Conservation (phyloP, 1,140 invertebrate species). For the Chlorops oryzae region DNA sequence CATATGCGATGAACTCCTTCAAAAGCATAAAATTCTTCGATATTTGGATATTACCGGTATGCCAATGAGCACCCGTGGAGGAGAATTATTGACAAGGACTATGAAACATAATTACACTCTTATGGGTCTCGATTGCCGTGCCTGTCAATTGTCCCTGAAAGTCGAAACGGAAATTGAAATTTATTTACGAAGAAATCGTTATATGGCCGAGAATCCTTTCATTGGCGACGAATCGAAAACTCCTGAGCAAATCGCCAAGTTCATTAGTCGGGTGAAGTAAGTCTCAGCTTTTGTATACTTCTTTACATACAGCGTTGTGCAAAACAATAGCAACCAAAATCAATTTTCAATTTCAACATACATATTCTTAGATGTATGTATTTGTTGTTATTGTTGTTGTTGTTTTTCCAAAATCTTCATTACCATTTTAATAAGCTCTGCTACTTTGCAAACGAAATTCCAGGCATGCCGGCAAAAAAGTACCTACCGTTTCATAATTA, state of each 20-base stretch:
- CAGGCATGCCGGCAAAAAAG: too few species aligned
- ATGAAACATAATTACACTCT: constrained; percentile 18
- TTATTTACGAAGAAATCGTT: constrained; percentile 31
- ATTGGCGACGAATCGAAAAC: constrained; percentile 15
- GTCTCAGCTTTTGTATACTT: too few species aligned
- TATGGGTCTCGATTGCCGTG: constrained; percentile 24
- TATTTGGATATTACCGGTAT: constrained; percentile 23
- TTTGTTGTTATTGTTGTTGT: too few species aligned
- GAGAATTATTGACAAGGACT: constrained; percentile 9
- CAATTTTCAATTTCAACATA: too few species aligned
- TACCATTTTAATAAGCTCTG: too few species aligned
- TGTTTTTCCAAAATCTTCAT: too few species aligned
- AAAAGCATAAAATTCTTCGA: constrained; percentile 18
- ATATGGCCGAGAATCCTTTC: constrained; percentile 7
- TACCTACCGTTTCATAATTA: too few species aligned
- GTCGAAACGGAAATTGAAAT: constrained; percentile 29
- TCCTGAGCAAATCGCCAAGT: constrained; percentile 3
- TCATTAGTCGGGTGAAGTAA: constrained; percentile 11
- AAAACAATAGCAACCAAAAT: too few species aligned
- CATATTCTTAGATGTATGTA: too few species aligned
- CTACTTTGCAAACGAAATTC: too few species aligned
- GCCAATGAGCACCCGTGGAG: constrained; percentile 4
- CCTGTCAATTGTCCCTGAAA: constrained; percentile 20
- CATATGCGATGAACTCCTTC: constrained; percentile 15
- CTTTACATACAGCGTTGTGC: too few species aligned